Conservation (phyloP, 2,888 invertebrate genomes). For the Charanyca ferruginea region DNA sequence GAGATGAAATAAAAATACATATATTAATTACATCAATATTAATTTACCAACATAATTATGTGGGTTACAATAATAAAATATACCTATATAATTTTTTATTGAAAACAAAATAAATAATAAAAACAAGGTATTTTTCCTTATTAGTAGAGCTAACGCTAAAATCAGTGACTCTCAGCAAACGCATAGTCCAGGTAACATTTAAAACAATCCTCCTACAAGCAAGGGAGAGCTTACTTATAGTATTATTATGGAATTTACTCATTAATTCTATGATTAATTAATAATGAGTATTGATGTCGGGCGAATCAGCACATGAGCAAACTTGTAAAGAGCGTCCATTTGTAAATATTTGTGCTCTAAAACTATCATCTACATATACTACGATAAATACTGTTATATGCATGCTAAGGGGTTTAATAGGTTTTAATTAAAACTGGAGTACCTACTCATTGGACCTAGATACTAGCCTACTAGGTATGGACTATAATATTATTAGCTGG, state of each 20-base stretch:
- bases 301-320: constrained; percentile 73
- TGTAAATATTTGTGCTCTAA: constrained; percentile 56
- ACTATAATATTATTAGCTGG: constrained; percentile 41
- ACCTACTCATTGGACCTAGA: constrained; percentile 54
- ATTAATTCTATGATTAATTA: constrained; percentile 87
- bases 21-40: constrained; percentile 91
- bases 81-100: constrained; percentile 90
- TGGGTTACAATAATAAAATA: constrained; percentile 91
- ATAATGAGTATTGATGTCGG: constrained; percentile 82
- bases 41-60: constrained; percentile 91
- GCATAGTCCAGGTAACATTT: constrained; percentile 87
- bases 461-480: constrained; percentile 62
- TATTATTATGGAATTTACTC: constrained; percentile 90
- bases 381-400: constrained; percentile 55
- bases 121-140: constrained; percentile 89
- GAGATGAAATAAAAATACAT: constrained; percentile 91
- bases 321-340: constrained; percentile 37
- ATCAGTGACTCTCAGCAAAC: constrained; percentile 89
- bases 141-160: constrained; percentile 87
- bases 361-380: constrained; percentile 58
- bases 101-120: constrained; percentile 91
- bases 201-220: constrained; percentile 89
- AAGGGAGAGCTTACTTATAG: constrained; percentile 88
- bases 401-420: constrained; percentile 43
- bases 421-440: constrained; percentile 40